These are phyloP conservation scores for Oryzias woworae DNA, from an alignment of 2,113 vertebrate species.

Conservation along the genomic window DNA sequence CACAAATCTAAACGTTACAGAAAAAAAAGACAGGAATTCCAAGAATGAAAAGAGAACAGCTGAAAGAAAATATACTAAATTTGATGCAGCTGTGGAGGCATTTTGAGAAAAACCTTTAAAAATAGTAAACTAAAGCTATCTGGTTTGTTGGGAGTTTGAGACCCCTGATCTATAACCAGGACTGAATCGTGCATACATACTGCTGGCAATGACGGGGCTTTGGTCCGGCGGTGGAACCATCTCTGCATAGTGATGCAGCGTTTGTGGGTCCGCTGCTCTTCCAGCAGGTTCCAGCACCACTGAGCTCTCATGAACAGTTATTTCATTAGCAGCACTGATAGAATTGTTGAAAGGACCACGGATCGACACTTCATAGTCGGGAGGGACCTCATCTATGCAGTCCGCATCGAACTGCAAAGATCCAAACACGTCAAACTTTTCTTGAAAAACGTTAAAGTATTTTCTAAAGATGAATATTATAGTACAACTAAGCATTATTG, in stretches of 20 bases:
- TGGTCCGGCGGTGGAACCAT: conserved; percentile 76
- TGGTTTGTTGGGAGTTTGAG: too few relatives aligned
- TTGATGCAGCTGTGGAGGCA: too few relatives aligned
- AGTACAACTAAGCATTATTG: background rate
- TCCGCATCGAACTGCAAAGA: conserved; percentile 84
- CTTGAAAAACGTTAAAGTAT: background rate
- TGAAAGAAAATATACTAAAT: too few relatives aligned
- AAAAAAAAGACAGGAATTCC: too few relatives aligned
- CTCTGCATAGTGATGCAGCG: conserved; percentile 81
- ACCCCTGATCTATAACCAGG: background rate
- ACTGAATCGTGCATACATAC: conserved; percentile 76
- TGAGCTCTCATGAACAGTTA: conserved; percentile 89
- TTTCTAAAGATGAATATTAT: background rate
- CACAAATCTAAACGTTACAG: too few relatives aligned
- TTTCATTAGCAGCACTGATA: conserved; percentile 89
- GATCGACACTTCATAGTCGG: conserved; percentile 87
- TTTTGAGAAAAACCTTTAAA: too few relatives aligned
- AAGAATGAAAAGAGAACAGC: too few relatives aligned
- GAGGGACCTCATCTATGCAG: conserved; percentile 88
- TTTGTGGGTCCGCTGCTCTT: conserved; percentile 79
- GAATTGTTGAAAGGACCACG: conserved; percentile 84
- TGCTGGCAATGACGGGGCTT: conserved; percentile 80
- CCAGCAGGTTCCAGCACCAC: conserved; percentile 84
- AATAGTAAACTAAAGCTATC: too few relatives aligned
- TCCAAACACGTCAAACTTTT: background rate